phyloP scores from a whole-genome alignment of 2,888 invertebrate genomes.

The Lampropteryx suffumata region DNA sequence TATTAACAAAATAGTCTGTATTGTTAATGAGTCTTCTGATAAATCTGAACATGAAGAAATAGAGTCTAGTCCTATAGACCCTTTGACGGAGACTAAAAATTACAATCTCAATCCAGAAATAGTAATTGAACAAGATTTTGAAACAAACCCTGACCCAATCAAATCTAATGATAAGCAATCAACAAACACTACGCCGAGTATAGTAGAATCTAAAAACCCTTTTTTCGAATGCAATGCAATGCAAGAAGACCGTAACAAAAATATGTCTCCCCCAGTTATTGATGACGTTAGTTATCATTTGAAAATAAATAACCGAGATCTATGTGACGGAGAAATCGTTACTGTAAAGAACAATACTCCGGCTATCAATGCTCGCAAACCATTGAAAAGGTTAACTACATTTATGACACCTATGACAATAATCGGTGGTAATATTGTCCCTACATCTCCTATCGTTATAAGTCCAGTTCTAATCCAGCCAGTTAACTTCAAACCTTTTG shows the following conservation, averaged over 20 bases:
- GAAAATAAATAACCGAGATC: conserved; percentile 69
- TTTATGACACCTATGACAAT: conserved; percentile 62
- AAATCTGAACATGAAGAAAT: neutral
- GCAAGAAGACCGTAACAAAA: conserved; percentile 12
- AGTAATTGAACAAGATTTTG: conserved; percentile 4
- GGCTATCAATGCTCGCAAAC: conserved; percentile 33
- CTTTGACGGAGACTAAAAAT: neutral
- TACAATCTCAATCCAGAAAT: neutral
- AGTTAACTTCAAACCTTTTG: conserved; percentile 12
- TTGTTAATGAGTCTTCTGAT: conserved; percentile 1
- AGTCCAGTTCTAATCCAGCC: conserved; percentile 67
- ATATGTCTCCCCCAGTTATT: conserved; percentile 37
- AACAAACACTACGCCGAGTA: conserved; percentile 11
- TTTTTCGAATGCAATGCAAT: conserved; percentile 33
- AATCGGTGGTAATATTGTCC: conserved; percentile 46
- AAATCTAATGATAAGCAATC: conserved; percentile 4
- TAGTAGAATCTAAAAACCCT: conserved; percentile 31
- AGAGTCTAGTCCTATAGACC: conserved; percentile 7
- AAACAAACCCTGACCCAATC: neutral
- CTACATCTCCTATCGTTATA: conserved; percentile 59
- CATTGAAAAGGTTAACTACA: conserved; percentile 48
- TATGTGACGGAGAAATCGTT: conserved; percentile 40
- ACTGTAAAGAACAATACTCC: conserved; percentile 37
- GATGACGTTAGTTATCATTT: conserved; percentile 71
- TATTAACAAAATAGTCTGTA: conserved; percentile 1